phyloP scores from a whole-genome alignment of 2,797 vertebrate genomes.

The Pipistrellus pipistrellus region DNA sequence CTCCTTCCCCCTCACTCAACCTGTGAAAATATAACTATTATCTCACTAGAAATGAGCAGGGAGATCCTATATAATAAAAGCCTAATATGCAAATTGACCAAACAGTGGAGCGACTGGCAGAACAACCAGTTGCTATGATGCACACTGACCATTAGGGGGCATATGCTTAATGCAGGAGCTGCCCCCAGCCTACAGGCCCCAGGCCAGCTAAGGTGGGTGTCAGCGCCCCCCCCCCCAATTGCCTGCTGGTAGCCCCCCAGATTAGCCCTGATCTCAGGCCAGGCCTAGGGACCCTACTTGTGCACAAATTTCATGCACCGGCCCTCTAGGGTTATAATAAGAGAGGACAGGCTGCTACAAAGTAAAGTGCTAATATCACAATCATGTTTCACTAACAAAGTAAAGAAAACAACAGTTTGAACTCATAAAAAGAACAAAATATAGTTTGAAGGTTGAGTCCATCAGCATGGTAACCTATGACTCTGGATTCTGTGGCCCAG shows the following conservation, averaged over 20 bases:
- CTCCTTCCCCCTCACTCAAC: not conserved
- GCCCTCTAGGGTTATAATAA: not conserved
- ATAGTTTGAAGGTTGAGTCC: not conserved
- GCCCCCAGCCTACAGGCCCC: too few species aligned
- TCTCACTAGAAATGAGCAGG: not conserved
- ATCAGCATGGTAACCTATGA: not conserved
- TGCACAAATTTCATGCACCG: too few species aligned
- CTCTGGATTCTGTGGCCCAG: not conserved
- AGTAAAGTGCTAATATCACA: not conserved
- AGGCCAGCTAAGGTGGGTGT: too few species aligned
- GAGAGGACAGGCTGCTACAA: not conserved
- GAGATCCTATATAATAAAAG: not conserved
- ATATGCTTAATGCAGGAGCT: too few species aligned
- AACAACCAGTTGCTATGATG: too few species aligned
- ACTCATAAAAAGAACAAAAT: not conserved
- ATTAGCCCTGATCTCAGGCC: too few species aligned
- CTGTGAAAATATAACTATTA: not conserved
- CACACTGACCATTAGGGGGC: too few species aligned
- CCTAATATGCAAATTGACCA: too few species aligned
- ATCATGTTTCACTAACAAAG: not conserved
- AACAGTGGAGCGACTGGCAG: rapidly evolving
- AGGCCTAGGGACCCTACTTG: too few species aligned
- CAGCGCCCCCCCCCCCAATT: too few species aligned
- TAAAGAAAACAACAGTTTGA: not conserved
- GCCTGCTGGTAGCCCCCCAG: too few species aligned